Evolutionary conservation across 1,140 invertebrate genomes (phyloP), one percentile per base, ranked within the genome.

Genomic region (Brachionus rubens): DNA sequence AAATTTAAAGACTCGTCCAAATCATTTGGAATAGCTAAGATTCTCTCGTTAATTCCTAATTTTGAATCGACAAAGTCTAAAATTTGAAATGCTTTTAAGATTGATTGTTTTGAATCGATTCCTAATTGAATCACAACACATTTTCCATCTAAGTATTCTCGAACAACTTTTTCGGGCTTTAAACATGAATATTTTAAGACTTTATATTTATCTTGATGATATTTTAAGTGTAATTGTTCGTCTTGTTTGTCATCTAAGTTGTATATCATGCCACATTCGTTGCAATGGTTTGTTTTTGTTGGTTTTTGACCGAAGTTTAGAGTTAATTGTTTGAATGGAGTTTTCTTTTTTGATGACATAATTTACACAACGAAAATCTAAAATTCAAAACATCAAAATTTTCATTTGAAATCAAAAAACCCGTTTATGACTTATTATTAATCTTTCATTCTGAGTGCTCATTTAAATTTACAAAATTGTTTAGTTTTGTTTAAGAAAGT

Each of bases 261-360:
- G 40, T 65, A 65, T 14, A 65, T 41, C 59, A 65, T 65, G 7
- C 59, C 59, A n/a, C 59, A 65, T 43, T 65, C 59, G 12, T 65
- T 65, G 2, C 59, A 65, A 30, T 65, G 59, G 24, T 65, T 65
- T 65, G 59, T 16, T 41, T 65, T 46, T 0, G 59, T 19, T 26
- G 59, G 36, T 65, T 65, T 65, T 43, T 65, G 59, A 43, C 59
- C 59, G 12, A 65, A 65, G 30, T 65, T 65, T 24, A 65, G 24
- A n/a, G 59, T 65, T 1, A 65, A 24, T 65, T 65, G 59, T 24
- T 43, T 65, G 24, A 65, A 65, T 19, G 59, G 59, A 24, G 59
- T 43, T 65, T 65, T 65, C 16, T 65, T 65, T 65, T 43, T 41
- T 6, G 59, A 41, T 43, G 59, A 65, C 59, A 62, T 62, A 36